Evolutionary conservation across 2,113 vertebrate species (phyloP).

Genomic region (Sorex araneus): DNA sequence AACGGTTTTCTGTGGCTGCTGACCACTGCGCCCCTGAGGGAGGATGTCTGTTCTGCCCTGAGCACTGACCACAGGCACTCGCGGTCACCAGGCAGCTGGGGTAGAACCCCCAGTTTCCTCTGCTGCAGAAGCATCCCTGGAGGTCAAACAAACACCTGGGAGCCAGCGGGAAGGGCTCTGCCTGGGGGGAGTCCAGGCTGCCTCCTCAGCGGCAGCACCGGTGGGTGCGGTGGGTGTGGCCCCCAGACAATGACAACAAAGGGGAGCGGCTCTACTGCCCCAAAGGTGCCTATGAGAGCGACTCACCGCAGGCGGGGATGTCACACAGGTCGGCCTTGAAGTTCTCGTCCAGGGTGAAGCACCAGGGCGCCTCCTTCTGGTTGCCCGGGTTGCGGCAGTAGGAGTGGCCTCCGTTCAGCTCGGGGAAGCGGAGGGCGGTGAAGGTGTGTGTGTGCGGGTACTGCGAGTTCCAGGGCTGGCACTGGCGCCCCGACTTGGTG

Average conservation of each 20-base stretch:
- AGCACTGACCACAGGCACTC: background rate
- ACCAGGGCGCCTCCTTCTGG: slow-evolving; percentile 98
- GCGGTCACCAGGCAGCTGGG: background rate
- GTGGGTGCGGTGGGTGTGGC: too few relatives aligned
- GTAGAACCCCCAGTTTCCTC: background rate
- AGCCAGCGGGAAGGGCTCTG: too few relatives aligned
- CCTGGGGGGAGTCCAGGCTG: too few relatives aligned
- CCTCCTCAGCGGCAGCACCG: too few relatives aligned
- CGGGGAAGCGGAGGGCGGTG: slow-evolving; percentile 93
- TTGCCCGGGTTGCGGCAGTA: slow-evolving; percentile 98
- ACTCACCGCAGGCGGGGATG: slow-evolving; percentile 95
- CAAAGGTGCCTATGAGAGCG: background rate
- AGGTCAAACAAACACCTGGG: background rate
- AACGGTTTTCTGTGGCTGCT: background rate
- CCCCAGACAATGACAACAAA: background rate
- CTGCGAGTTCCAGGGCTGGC: slow-evolving; percentile 99
- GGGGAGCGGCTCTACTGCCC: too few relatives aligned
- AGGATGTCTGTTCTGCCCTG: too few relatives aligned
- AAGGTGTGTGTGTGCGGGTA: slow-evolving; percentile 98
- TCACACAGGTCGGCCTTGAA: slow-evolving; percentile 97
- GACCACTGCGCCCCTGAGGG: background rate
- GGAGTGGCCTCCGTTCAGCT: slow-evolving; percentile 98
- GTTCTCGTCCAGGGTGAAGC: slow-evolving; percentile 98
- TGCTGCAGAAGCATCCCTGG: background rate
- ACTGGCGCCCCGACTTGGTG: slow-evolving; percentile 96